Percentiles rank a stretch among this genome's conserved stretches.
Conservation (phyloP, 2,113 vertebrate genomes). For the Ellobius talpinus region DNA sequence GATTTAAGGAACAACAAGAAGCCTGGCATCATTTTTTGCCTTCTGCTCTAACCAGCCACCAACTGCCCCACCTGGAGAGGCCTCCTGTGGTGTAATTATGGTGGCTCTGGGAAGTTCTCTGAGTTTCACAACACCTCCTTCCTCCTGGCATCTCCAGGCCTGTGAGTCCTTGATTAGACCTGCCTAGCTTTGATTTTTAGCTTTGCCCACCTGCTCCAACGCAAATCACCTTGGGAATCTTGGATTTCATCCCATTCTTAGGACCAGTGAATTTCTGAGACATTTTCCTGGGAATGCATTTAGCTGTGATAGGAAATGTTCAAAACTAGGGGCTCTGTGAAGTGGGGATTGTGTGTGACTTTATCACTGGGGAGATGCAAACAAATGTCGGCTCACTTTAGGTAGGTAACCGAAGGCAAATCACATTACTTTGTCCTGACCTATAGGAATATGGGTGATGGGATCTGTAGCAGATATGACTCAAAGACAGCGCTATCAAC, state of each 20-base stretch:
- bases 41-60: neutral
- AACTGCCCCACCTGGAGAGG: neutral
- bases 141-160: neutral
- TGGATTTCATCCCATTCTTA: neutral
- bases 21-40: neutral
- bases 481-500: neutral
- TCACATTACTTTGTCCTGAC: neutral
- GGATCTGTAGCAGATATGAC: neutral
- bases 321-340: neutral
- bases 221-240: conserved; percentile 7
- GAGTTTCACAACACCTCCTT: neutral
- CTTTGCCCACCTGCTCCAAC: neutral
- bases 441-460: too few species aligned
- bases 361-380: neutral
- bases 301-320: neutral
- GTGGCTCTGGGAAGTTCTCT: neutral
- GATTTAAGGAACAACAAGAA: neutral
- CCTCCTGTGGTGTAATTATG: neutral
- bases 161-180: conserved; percentile 6
- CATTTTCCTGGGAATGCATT: neutral
- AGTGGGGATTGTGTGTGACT: neutral
- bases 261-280: neutral
- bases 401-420: too few species aligned
- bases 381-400: neutral
- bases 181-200: conserved; percentile 24